Percentiles rank a stretch among this genome's conserved stretches.
These are phyloP conservation scores for Tachycineta bicolor DNA, from an alignment of 2,113 vertebrate genomes.

Conservation along the genomic window DNA sequence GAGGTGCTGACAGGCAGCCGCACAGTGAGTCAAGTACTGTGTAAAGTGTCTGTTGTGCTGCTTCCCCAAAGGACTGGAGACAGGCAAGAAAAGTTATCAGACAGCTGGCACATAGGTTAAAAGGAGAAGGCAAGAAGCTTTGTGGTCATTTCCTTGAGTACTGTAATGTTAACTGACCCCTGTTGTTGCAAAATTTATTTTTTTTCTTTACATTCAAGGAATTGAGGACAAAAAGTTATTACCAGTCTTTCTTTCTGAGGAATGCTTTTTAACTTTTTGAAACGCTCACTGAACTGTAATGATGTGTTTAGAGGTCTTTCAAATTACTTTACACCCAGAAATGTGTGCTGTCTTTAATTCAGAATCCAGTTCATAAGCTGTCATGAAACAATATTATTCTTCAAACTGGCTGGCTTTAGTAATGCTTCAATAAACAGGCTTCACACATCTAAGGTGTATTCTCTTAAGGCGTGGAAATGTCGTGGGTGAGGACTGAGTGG, in stretches of 20 bases:
- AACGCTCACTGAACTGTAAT: background rate
- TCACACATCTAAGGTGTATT: background rate
- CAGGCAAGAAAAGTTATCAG: background rate
- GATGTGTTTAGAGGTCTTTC: background rate
- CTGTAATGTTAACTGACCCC: background rate
- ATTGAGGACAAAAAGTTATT: background rate
- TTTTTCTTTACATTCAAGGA: background rate
- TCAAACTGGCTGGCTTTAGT: background rate
- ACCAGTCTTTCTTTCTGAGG: background rate
- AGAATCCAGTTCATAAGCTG: background rate
- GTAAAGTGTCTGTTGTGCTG: background rate
- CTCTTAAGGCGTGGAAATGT: background rate
- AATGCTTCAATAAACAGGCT: background rate
- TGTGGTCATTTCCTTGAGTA: background rate
- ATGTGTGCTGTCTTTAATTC: background rate
- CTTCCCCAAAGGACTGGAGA: background rate
- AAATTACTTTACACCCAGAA: background rate
- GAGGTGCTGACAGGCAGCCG: background rate
- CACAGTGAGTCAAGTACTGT: background rate
- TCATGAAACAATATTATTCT: background rate
- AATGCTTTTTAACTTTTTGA: background rate
- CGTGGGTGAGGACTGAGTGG: background rate
- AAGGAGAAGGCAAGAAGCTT: background rate
- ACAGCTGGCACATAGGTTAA: background rate
- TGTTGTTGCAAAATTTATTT: background rate